Evolutionary conservation across 2,797 vertebrate genomes (phyloP).

Genomic region (Anomalospiza imberbis): DNA sequence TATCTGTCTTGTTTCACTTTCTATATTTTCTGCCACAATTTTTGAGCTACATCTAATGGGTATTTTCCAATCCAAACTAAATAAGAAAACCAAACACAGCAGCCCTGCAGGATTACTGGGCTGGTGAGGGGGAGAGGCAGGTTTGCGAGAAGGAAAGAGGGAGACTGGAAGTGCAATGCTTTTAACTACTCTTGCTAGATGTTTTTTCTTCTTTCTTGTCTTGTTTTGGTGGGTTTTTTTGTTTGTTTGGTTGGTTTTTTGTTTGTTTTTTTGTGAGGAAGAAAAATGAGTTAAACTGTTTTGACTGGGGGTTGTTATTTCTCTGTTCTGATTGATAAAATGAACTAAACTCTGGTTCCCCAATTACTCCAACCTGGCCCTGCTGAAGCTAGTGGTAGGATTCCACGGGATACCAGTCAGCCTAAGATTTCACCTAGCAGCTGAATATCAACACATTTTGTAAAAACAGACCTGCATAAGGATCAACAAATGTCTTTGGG

Average conservation of each 20-base stretch:
- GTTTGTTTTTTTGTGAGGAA: not conserved
- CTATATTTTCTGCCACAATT: not conserved
- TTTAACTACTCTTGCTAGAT: not conserved
- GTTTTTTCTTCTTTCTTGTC: not conserved
- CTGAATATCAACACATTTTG: not conserved
- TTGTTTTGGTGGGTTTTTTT: not conserved
- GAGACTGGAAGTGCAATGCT: not conserved
- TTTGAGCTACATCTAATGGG: not conserved
- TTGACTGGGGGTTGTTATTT: not conserved
- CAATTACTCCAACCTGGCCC: not conserved
- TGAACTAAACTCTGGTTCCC: not conserved
- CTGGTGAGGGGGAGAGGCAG: not conserved
- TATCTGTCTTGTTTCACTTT: not conserved
- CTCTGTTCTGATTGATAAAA: not conserved
- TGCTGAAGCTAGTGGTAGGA: not conserved
- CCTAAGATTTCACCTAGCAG: not conserved
- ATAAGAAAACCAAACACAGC: not conserved
- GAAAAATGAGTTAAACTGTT: not conserved
- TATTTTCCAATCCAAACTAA: constrained; percentile 18
- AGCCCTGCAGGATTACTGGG: not conserved
- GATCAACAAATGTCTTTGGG: not conserved
- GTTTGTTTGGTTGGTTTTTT: not conserved
- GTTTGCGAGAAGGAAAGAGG: not conserved
- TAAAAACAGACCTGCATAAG: not conserved
- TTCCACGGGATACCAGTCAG: not conserved